These are phyloP conservation scores for Pheosia tremula DNA, from an alignment of 2,888 invertebrate species.

Conservation along the genomic window DNA sequence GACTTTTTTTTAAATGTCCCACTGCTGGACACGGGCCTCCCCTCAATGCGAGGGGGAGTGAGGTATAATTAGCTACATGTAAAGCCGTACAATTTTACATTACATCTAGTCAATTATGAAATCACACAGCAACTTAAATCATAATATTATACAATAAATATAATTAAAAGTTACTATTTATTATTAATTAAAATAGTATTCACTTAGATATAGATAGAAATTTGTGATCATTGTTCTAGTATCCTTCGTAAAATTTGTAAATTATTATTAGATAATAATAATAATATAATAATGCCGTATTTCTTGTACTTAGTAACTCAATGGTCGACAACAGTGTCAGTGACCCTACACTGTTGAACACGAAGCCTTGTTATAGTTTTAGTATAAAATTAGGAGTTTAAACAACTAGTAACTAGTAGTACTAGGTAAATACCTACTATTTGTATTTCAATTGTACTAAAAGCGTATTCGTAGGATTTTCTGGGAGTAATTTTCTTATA, in stretches of 20 bases:
- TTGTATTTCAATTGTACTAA: constrained; percentile 47
- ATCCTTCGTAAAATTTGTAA: constrained; percentile 34
- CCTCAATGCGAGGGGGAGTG: no score
- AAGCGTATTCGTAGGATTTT: constrained; percentile 33
- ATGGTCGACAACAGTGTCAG: constrained; percentile 9
- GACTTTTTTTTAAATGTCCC: no score
- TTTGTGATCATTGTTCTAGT: constrained; percentile 46
- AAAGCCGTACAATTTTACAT: no score
- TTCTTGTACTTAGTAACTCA: constrained; percentile 36
- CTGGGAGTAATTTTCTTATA: constrained; percentile 30
- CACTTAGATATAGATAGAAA: constrained; percentile 38
- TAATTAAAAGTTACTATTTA: constrained; percentile 17
- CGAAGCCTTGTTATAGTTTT: constrained; percentile 41
- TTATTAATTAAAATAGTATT: constrained; percentile 33
- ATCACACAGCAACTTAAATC: not conserved
- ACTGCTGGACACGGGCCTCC: no score
- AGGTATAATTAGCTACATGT: no score
- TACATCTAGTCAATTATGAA: not conserved
- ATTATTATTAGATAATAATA: constrained; percentile 24
- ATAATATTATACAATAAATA: not conserved
- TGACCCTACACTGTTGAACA: constrained; percentile 30
- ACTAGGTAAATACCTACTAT: constrained; percentile 1
- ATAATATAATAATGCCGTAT: constrained; percentile 24
- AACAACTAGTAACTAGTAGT: constrained; percentile 14
- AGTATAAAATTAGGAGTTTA: constrained; percentile 16